Evolutionary conservation across 2,888 invertebrate genomes (phyloP).

Genomic region (Pseudococcus viburni): DNA sequence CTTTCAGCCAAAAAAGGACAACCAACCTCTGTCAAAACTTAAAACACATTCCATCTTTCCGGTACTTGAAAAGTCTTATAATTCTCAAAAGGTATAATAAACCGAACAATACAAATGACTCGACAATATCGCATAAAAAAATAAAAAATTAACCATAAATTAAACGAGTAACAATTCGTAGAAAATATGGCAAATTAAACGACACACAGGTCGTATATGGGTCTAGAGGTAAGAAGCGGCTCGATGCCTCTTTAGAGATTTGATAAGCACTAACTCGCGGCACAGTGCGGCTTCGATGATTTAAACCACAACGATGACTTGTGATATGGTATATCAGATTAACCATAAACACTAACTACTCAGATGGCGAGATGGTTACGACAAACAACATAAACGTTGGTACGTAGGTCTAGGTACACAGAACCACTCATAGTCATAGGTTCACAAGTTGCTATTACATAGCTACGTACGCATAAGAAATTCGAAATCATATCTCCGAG

Average conservation of each 20-base stretch:
- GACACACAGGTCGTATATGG: background rate
- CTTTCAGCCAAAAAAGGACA: no score
- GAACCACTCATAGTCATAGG: background rate
- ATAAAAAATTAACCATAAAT: background rate
- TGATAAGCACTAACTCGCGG: background rate
- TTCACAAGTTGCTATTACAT: conserved; percentile 10
- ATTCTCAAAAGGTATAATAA: no score
- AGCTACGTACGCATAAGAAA: background rate
- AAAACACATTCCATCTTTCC: no score
- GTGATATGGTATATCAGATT: conserved; percentile 36
- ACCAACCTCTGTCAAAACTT: no score
- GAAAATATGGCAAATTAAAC: background rate
- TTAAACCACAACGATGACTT: conserved; percentile 32
- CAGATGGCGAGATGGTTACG: background rate
- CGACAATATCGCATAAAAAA: background rate
- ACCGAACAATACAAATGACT: background rate
- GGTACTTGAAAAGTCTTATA: no score
- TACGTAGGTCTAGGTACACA: background rate
- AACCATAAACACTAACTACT: background rate
- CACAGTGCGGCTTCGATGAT: background rate
- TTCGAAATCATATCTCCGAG: conserved; percentile 41
- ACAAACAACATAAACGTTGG: background rate
- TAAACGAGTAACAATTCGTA: background rate
- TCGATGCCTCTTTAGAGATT: background rate
- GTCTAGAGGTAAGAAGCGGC: background rate